phyloP scores from a whole-genome alignment of 2,113 vertebrate genomes.

The Istiophorus platypterus region DNA sequence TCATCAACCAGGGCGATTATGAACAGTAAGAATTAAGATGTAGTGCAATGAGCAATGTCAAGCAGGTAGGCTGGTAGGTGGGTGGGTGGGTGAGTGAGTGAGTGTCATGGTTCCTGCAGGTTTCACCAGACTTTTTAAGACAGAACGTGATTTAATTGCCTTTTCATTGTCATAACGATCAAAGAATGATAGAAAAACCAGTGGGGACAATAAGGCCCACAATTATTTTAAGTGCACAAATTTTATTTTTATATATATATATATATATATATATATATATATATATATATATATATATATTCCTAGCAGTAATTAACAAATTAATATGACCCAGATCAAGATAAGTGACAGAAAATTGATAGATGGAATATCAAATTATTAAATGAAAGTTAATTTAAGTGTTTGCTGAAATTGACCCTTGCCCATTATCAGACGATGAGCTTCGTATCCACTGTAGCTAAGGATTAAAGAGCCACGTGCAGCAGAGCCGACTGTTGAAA shows the following conservation, averaged over 20 bases:
- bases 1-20: slow-evolving; percentile 8
- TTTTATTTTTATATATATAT: too few relatives aligned
- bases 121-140: not conserved
- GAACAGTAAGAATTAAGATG: slow-evolving; percentile 14
- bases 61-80: too few relatives aligned
- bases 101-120: not conserved
- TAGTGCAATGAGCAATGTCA: not conserved
- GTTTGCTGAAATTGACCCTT: too few relatives aligned
- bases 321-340: not conserved
- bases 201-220: not conserved
- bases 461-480: not conserved
- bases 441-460: not conserved
- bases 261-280: too few relatives aligned
- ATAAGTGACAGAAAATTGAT: not conserved
- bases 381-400: too few relatives aligned
- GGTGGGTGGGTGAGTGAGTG: not conserved
- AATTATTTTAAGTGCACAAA: not conserved
- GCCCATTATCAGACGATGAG: not conserved
- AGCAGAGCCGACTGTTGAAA: too few relatives aligned
- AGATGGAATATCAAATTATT: too few relatives aligned
- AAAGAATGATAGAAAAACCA: not conserved
- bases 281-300: too few relatives aligned
- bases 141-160: not conserved
- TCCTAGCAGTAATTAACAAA: not conserved
- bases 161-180: not conserved